Conservation (phyloP, 1,140 invertebrate species). For the Cyrtorhinus lividipennis region DNA sequence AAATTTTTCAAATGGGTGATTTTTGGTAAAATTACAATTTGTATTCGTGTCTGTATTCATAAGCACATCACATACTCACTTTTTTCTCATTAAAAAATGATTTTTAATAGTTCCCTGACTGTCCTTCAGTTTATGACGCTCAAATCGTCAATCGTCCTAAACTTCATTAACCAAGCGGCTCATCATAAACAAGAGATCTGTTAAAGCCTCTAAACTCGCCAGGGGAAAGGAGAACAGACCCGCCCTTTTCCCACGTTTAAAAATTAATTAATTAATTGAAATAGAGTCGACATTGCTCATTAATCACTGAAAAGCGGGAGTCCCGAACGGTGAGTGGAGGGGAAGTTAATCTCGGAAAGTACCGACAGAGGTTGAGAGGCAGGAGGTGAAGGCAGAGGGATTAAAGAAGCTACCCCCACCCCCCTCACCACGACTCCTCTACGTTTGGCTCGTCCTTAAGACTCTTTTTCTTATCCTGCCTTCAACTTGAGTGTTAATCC, state of each 20-base stretch:
- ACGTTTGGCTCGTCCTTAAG: too few species aligned
- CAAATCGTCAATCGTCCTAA: too few species aligned
- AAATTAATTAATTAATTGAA: conserved; percentile 10
- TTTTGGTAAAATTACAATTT: too few species aligned
- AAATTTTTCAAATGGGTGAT: too few species aligned
- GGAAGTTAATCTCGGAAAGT: not conserved
- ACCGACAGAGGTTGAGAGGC: not conserved
- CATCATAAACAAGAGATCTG: not conserved
- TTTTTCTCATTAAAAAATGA: too few species aligned
- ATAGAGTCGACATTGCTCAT: conserved; percentile 9
- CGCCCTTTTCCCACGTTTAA: not conserved
- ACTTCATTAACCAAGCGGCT: not conserved
- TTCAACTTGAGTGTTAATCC: conserved; percentile 8
- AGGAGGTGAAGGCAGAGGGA: not conserved
- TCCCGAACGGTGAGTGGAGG: not conserved
- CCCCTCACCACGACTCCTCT: not conserved
- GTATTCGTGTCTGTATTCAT: too few species aligned
- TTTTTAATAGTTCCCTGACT: too few species aligned
- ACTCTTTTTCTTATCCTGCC: conserved; percentile 1
- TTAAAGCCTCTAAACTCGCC: not conserved
- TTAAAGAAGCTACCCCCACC: not conserved
- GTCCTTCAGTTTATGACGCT: too few species aligned
- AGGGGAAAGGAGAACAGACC: not conserved
- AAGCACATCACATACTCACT: too few species aligned
- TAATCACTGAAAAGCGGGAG: conserved; percentile 1